Evolutionary conservation across 2,113 vertebrate species (phyloP).

Genomic region (Arizona elegans): DNA sequence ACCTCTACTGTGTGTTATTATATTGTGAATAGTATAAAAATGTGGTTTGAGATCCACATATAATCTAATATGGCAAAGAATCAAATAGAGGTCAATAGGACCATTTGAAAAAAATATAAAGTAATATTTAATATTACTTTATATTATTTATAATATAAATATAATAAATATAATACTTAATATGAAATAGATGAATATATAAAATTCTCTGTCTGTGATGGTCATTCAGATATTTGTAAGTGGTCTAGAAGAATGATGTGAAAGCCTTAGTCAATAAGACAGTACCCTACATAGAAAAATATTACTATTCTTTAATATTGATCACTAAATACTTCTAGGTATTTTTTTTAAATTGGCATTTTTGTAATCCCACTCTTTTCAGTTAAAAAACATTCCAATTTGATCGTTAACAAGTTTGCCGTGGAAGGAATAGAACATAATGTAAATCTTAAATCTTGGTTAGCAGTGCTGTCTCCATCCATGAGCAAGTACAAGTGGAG

Average conservation of each 20-base stretch:
- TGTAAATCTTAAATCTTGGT: neutral
- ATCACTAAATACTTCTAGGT: neutral
- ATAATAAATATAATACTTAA: no score
- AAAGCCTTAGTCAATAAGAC: neutral
- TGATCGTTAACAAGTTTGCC: neutral
- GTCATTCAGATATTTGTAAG: neutral
- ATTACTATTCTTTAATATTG: neutral
- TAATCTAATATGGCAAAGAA: neutral
- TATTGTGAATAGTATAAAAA: neutral
- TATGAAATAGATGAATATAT: neutral
- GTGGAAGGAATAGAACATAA: neutral
- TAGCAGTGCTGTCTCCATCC: neutral
- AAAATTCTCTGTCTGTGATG: neutral
- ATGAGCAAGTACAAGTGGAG: neutral
- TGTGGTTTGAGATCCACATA: neutral
- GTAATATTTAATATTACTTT: neutral
- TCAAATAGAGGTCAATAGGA: neutral
- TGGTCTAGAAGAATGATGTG: neutral
- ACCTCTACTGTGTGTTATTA: neutral
- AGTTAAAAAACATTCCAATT: neutral
- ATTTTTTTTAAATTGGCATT: neutral
- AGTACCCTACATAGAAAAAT: neutral
- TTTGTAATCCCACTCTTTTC: neutral
- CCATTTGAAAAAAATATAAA: neutral
- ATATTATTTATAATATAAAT: no score